These are phyloP conservation scores for Myodes glareolus DNA, from an alignment of 2,113 vertebrate genomes.

Conservation along the genomic window DNA sequence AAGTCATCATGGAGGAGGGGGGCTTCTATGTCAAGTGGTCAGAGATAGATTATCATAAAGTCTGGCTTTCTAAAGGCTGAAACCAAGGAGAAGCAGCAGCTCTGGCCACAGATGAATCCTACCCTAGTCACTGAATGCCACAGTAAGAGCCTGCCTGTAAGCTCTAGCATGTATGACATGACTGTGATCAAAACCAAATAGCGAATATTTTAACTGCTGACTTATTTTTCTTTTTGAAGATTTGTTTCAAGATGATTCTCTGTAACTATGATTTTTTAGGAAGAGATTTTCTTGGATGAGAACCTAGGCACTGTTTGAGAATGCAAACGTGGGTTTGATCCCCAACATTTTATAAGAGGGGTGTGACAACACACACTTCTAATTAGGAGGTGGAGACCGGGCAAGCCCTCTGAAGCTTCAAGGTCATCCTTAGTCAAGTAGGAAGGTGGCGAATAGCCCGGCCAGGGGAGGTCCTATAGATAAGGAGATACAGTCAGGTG, in stretches of 20 bases:
- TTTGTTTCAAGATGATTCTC: background rate
- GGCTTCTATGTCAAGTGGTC: background rate
- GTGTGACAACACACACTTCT: background rate
- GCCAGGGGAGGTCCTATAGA: background rate
- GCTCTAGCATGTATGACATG: background rate
- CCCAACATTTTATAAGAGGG: background rate
- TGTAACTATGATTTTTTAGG: background rate
- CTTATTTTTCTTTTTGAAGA: background rate
- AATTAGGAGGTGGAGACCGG: background rate
- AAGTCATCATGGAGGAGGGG: background rate
- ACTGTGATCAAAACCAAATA: constrained; percentile 30
- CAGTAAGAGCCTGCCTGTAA: background rate
- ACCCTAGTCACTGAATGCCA: background rate
- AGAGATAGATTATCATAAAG: background rate
- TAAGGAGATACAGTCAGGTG: background rate
- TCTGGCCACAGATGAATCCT: background rate
- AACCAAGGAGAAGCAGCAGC: background rate
- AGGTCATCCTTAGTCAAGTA: background rate
- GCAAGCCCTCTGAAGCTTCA: background rate
- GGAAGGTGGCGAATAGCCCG: background rate
- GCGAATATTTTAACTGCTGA: background rate
- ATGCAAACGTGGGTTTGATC: background rate
- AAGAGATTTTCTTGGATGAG: background rate
- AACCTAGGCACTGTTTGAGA: background rate
- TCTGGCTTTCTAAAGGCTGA: background rate